Percentiles rank a stretch among this genome's conserved stretches.
phyloP scores from a whole-genome alignment of 2,113 vertebrate genomes.

The Entelurus aequoreus region DNA sequence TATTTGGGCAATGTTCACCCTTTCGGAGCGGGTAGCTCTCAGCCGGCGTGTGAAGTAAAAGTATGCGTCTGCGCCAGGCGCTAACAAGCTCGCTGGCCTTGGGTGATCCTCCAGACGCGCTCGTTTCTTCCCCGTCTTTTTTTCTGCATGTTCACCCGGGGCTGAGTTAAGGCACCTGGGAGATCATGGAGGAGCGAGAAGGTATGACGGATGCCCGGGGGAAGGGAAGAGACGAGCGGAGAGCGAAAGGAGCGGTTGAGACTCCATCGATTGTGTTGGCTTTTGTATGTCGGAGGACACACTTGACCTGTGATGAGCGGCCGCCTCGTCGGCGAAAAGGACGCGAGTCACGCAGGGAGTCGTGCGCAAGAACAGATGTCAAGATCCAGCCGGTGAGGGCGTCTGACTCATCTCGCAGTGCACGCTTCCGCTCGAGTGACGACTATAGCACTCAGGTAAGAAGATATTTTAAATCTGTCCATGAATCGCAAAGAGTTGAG shows the following conservation, averaged over 20 bases:
- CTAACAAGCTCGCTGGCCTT: constrained; percentile 66
- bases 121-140: constrained; percentile 35
- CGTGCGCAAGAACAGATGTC: constrained; percentile 24
- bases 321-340: constrained; percentile 32
- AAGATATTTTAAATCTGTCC: background rate
- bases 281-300: constrained; percentile 60
- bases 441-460: background rate
- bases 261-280: constrained; percentile 58
- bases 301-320: constrained; percentile 62
- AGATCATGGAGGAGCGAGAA: constrained; percentile 53
- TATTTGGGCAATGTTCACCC: constrained; percentile 46
- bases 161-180: constrained; percentile 43
- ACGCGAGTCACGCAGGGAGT: constrained; percentile 40
- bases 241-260: constrained; percentile 33
- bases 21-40: constrained; percentile 39
- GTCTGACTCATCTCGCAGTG: constrained; percentile 8
- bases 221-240: constrained; percentile 23
- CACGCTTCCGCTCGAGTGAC: background rate
- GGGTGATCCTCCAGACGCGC: constrained; percentile 47
- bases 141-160: constrained; percentile 52
- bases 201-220: constrained; percentile 47
- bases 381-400: constrained; percentile 36
- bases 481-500: background rate
- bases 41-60: constrained; percentile 37
- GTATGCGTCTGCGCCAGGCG: constrained; percentile 48